Evolutionary conservation across 2,113 vertebrate genomes (phyloP), one percentile per base, ranked within the genome.

Genomic region (Circaetus cinerascens): DNA sequence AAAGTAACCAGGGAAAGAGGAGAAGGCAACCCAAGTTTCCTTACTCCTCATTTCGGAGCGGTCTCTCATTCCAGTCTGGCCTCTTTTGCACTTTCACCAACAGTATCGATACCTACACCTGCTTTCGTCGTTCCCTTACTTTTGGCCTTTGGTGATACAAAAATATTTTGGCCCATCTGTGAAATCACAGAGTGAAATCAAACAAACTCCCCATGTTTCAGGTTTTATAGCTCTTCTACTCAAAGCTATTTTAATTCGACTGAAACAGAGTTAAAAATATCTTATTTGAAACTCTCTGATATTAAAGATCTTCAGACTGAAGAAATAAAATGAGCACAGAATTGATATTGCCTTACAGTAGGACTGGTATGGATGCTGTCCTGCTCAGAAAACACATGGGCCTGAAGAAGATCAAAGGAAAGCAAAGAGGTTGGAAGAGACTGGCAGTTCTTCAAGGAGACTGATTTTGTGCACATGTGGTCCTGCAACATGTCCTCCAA

Each of bases 1-100:
- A 92, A 88, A 97, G 93, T 82, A 97, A 96, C 45, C 93, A 95
- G 94, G 86, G 93, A 97, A 97, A 96, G 90, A 90, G 41, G 48
- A 97, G 92, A 87, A 82, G 73, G 94, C 27, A 53, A 84, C 56
- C 15, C 46, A 91, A 71, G 45, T 86, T 68, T 74, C 73, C 71
- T 95, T 41, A 82, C 53, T 97, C 79, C 56, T 74, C 23, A 13
- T 88, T 88, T 71, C 34, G 41, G 68, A 64, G 5, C 41, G 30
- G n/a, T 5, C 78, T 51, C 77, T 91, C 60, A 62, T 81, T 86
- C 59, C 60, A 86, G 34, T 30, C 82, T 74, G 48, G 20, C 41
- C 48, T 85, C 8, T 78, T 30, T 22, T 75, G 66, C 72, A 85
- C n/a, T 95, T 90, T 92, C 75, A 68, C 57, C 48, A 56, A n/a